phyloP scores from a whole-genome alignment of 2,113 vertebrate genomes.

The Promerops cafer region DNA sequence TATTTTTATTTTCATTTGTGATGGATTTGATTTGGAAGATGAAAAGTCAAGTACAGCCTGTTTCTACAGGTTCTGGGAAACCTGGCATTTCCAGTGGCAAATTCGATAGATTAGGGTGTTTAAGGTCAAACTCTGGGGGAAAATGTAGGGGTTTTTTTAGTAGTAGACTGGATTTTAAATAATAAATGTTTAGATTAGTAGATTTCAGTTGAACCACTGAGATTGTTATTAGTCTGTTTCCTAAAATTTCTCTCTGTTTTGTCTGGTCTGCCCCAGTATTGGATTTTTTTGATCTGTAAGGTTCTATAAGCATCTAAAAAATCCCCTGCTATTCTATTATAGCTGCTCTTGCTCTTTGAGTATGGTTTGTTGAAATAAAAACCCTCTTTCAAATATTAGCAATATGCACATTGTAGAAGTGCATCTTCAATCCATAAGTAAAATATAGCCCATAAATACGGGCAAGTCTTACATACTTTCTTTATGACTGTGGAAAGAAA shows the following conservation, averaged over 20 bases:
- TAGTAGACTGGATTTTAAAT: neutral
- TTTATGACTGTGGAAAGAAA: neutral
- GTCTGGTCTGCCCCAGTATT: neutral
- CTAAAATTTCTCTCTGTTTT: neutral
- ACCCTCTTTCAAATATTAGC: neutral
- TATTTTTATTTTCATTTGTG: neutral
- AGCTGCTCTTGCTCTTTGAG: neutral
- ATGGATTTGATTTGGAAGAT: neutral
- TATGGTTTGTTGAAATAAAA: neutral
- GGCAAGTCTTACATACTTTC: neutral
- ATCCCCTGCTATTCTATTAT: fast-evolving
- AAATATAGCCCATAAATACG: neutral
- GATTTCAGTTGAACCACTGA: neutral
- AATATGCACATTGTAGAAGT: neutral
- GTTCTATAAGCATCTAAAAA: neutral
- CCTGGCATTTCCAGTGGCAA: neutral
- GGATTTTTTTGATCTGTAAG: neutral
- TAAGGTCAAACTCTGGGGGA: neutral
- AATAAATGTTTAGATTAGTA: neutral
- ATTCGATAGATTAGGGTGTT: neutral
- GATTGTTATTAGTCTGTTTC: neutral
- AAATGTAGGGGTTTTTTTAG: neutral
- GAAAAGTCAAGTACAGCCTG: neutral
- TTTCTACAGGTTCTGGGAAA: neutral
- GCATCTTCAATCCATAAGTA: neutral